Percentiles rank a stretch among this genome's conserved stretches.
Evolutionary conservation across 2,797 vertebrate genomes (phyloP).

Genomic region (Scarus forsteni): DNA sequence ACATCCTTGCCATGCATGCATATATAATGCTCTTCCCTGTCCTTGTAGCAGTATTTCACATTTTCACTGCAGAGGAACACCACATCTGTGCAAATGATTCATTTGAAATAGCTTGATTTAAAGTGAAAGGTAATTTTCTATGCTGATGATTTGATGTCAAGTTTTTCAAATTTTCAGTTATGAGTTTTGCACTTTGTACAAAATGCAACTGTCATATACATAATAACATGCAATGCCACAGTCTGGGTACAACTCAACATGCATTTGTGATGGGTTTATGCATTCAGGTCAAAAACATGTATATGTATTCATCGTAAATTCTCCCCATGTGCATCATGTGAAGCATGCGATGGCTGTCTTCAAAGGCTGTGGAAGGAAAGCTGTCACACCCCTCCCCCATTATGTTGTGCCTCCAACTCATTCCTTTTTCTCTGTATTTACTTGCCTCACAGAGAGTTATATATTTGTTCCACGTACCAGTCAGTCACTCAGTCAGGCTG

Average conservation of each 20-base stretch:
- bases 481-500: slow-evolving; percentile 42
- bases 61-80: slow-evolving; percentile 30
- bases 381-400: slow-evolving; percentile 68
- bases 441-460: slow-evolving; percentile 49
- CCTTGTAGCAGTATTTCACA: slow-evolving; percentile 27
- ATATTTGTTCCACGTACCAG: slow-evolving; percentile 56
- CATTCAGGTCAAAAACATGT: slow-evolving; percentile 66
- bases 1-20: slow-evolving; percentile 59
- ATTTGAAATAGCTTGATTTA: slow-evolving; percentile 35
- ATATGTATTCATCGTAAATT: slow-evolving; percentile 60
- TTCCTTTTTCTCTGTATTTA: slow-evolving; percentile 57
- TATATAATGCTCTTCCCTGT: slow-evolving; percentile 39
- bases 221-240: neutral
- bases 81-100: slow-evolving; percentile 34
- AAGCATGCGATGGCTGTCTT: slow-evolving; percentile 54
- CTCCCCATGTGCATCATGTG: slow-evolving; percentile 47
- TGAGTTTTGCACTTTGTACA: slow-evolving; percentile 13
- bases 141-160: slow-evolving; percentile 2
- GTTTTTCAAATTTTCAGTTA: neutral
- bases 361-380: slow-evolving; percentile 67
- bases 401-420: slow-evolving; percentile 47
- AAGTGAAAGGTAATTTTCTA: slow-evolving; percentile 8
- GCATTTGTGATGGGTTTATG: slow-evolving; percentile 49
- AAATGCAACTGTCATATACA: slow-evolving; percentile 1
- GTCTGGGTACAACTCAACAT: neutral